Base-by-base conservation (phyloP, 1,140 invertebrate species). In the Trichogramma pretiosum region DNA sequence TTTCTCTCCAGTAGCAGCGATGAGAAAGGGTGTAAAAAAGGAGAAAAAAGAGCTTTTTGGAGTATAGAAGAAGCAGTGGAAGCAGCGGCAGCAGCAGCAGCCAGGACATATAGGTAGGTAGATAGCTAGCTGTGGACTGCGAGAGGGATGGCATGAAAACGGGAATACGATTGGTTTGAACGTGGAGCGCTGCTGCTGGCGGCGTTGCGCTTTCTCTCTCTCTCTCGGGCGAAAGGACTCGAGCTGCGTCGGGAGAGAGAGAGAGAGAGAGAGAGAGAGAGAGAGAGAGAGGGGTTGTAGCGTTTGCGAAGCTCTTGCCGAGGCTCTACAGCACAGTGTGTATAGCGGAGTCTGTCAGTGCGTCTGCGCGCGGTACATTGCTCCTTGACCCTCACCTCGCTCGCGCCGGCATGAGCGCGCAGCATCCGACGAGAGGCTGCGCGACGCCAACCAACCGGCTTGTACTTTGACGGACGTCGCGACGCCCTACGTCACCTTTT, bases 111-210 rank as follows among this genome's bases (percentile, higher is more conserved):
- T n/a, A n/a, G n/a, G n/a, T n/a, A n/a, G n/a, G n/a, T n/a, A n/a
- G n/a, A n/a, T n/a, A n/a, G n/a, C n/a, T n/a, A n/a, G 56, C 56
- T 48, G 50, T 53, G 58, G 33, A 35, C 16, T 17, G 50, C 32
- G 28, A 35, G 47, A 52, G 67, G 69, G 67, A 28, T 70, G 68
- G 69, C 68, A 70, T 70, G 67, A 57, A 70, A 70, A 68, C 68
- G 67, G 64, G 64, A 68, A 70, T 69, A 70, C 70, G 69, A 70
- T 70, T 72, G 69, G 69, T 72, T 72, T 70, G 69, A 61, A 62
- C 67, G 63, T 60, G n/a, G n/a, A n/a, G n/a, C n/a, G n/a, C n/a
- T n/a, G n/a, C n/a, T n/a, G n/a, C n/a, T n/a, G 24, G 24, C 24
- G 11, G 24, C 24, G 11, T 28, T 28, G 24, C 24, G 24, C 5